These are phyloP conservation scores for Pseudeuparius sepicola DNA, from an alignment of 2,888 invertebrate genomes.

Conservation along the genomic window DNA sequence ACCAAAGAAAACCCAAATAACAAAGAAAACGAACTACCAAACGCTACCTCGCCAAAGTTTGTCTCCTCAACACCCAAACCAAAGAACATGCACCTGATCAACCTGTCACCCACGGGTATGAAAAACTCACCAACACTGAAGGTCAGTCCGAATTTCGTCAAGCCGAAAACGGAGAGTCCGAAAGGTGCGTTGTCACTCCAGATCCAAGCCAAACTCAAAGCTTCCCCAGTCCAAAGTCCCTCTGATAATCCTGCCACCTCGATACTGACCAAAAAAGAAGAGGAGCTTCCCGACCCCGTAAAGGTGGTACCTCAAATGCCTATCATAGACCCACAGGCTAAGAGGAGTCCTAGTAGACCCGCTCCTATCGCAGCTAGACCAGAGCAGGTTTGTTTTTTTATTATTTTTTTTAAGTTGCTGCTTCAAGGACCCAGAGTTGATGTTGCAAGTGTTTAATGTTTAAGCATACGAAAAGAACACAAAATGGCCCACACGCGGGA, in stretches of 20 bases:
- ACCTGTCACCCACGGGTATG: slow-evolving; percentile 26
- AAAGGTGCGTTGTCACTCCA: slow-evolving; percentile 36
- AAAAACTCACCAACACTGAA: slow-evolving; percentile 42
- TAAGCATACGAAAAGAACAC: too few relatives aligned
- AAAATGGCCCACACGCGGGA: too few relatives aligned
- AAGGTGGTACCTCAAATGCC: too few relatives aligned
- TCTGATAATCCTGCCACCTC: slow-evolving; percentile 21
- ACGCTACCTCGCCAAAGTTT: neutral
- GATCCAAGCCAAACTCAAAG: slow-evolving; percentile 34
- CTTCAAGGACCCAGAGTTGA: too few relatives aligned
- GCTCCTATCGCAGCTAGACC: too few relatives aligned
- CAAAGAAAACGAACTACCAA: too few relatives aligned
- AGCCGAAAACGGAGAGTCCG: slow-evolving; percentile 33
- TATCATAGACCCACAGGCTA: neutral
- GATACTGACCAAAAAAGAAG: slow-evolving; percentile 13
- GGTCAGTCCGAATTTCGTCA: slow-evolving; percentile 48
- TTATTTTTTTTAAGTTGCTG: slow-evolving; percentile 10
- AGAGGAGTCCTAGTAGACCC: slow-evolving; percentile 25
- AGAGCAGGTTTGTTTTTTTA: slow-evolving; percentile 20
- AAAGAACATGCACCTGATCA: too few relatives aligned
- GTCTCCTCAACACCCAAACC: slow-evolving; percentile 9
- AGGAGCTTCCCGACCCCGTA: too few relatives aligned
- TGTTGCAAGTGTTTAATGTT: too few relatives aligned
- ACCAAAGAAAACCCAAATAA: too few relatives aligned
- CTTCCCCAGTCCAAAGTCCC: slow-evolving; percentile 25